Evolutionary conservation across 2,113 vertebrate genomes (phyloP).

Genomic region (Sigmodon hispidus): DNA sequence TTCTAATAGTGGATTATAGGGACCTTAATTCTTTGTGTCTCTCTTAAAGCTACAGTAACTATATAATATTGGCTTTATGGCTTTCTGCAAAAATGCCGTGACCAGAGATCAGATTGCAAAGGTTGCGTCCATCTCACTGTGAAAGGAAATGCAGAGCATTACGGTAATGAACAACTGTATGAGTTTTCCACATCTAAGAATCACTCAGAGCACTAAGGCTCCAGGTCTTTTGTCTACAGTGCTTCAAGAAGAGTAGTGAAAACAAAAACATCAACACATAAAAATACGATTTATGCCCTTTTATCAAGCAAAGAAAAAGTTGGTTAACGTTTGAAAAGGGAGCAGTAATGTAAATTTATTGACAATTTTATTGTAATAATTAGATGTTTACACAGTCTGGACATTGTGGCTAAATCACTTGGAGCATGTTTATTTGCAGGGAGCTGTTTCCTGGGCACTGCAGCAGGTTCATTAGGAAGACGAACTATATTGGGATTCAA

Average conservation of each 20-base stretch:
- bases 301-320: constrained; percentile 87
- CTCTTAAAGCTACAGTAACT: constrained; percentile 68
- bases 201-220: constrained; percentile 80
- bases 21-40: constrained; percentile 68
- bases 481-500: constrained; percentile 80
- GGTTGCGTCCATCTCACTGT: constrained; percentile 66
- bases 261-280: constrained; percentile 84
- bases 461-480: constrained; percentile 87
- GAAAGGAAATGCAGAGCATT: constrained; percentile 68
- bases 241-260: constrained; percentile 79
- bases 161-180: constrained; percentile 81
- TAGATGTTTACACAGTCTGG: constrained; percentile 89
- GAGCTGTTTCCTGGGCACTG: constrained; percentile 82
- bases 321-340: constrained; percentile 86
- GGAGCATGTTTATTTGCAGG: constrained; percentile 86
- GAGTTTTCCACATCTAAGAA: constrained; percentile 80
- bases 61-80: constrained; percentile 58
- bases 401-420: constrained; percentile 89
- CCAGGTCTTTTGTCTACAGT: constrained; percentile 83
- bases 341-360: constrained; percentile 89
- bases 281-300: constrained; percentile 86
- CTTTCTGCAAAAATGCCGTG: constrained; percentile 34
- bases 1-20: constrained; percentile 64
- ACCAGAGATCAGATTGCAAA: constrained; percentile 75
- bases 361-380: constrained; percentile 90